phyloP scores from a whole-genome alignment of 1,140 invertebrate genomes.

The Popillia japonica region DNA sequence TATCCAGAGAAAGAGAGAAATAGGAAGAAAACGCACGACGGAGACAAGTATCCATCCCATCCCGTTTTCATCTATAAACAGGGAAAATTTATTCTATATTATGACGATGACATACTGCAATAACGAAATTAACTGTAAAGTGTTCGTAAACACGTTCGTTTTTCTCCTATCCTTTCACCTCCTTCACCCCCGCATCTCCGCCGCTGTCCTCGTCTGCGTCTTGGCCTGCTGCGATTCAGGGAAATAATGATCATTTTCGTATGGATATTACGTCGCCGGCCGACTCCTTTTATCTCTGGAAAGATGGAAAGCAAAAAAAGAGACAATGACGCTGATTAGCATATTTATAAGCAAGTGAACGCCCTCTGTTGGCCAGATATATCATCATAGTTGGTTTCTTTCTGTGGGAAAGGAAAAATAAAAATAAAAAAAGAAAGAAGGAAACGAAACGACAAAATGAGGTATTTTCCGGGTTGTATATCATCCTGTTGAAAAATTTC shows the following conservation, averaged over 20 bases:
- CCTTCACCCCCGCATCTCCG: background rate
- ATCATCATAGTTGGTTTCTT: too few relatives aligned
- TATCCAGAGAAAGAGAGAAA: background rate
- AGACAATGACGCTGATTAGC: background rate
- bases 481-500: background rate
- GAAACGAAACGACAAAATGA: background rate
- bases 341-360: background rate
- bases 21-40: background rate
- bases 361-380: background rate
- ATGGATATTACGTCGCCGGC: background rate
- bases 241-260: slow-evolving; percentile 1
- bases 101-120: background rate
- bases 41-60: background rate
- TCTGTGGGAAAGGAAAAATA: too few relatives aligned
- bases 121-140: slow-evolving; percentile 1
- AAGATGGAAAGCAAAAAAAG: background rate
- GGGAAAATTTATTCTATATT: background rate
- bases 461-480: background rate
- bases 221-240: too few relatives aligned
- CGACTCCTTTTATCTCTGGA: background rate
- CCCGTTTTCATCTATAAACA: background rate
- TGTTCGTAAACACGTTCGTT: background rate
- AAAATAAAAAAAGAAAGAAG: too few relatives aligned
- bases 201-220: too few relatives aligned
- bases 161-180: background rate